Conservation (phyloP, 1,140 invertebrate genomes). For the Cydia pomonella region DNA sequence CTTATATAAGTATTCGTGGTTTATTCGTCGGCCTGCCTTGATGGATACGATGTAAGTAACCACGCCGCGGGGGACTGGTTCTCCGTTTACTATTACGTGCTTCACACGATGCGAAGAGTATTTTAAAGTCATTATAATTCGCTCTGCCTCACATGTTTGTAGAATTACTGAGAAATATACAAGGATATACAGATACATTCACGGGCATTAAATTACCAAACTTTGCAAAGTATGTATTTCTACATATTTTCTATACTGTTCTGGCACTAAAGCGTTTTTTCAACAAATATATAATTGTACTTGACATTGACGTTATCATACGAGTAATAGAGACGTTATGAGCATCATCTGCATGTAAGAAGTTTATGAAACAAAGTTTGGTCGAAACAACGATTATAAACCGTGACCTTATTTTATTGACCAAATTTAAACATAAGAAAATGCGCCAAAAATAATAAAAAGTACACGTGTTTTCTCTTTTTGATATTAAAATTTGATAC, state of each 20-base stretch:
- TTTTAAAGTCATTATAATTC: constrained; percentile 3
- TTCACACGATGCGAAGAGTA: not conserved
- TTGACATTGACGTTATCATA: constrained; percentile 11
- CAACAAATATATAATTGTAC: not conserved
- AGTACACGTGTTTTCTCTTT: no score
- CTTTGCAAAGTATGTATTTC: not conserved
- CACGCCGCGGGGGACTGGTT: not conserved
- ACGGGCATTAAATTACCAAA: not conserved
- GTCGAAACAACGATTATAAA: no score
- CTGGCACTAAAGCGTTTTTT: not conserved
- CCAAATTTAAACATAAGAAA: no score
- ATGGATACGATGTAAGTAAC: not conserved
- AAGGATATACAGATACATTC: not conserved
- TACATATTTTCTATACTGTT: not conserved
- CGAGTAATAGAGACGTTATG: not conserved
- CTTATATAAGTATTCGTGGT: constrained; percentile 34
- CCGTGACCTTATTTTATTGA: no score
- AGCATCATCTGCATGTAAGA: not conserved
- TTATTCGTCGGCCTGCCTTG: constrained; percentile 33
- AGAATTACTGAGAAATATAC: not conserved
- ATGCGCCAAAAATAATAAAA: no score
- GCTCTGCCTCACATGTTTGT: not conserved
- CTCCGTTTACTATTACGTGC: not conserved
- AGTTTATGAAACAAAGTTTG: not conserved
- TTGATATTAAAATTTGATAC: no score